Percentiles rank a stretch among this genome's conserved stretches.
Evolutionary conservation across 2,797 vertebrate species (phyloP).

Genomic region (Anas flavirostris): DNA sequence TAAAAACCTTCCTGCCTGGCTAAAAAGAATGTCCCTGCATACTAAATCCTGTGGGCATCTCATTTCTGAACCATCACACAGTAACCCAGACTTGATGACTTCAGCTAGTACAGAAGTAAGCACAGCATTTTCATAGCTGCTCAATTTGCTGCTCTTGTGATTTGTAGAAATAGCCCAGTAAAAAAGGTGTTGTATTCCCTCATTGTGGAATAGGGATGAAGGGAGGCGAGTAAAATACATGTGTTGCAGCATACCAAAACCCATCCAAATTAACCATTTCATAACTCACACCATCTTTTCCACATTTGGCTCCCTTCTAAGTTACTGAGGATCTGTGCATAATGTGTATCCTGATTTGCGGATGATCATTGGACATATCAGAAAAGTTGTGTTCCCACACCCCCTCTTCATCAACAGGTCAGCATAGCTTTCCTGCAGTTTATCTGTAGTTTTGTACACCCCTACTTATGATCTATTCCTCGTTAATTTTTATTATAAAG

Average conservation of each 20-base stretch:
- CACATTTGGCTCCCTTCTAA: neutral
- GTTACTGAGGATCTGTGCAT: neutral
- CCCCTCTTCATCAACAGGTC: neutral
- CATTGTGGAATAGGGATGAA: neutral
- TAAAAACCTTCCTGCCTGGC: neutral
- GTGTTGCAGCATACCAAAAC: neutral
- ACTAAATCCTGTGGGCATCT: neutral
- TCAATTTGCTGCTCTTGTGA: neutral
- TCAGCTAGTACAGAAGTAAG: neutral
- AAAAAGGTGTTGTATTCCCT: neutral
- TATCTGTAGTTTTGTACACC: neutral
- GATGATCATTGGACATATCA: neutral
- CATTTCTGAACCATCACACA: neutral
- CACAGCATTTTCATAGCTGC: neutral
- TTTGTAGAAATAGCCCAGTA: neutral
- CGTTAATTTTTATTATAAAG: neutral
- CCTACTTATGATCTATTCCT: neutral
- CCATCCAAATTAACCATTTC: neutral
- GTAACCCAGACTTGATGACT: rapidly evolving
- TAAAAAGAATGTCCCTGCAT: neutral
- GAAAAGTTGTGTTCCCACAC: neutral
- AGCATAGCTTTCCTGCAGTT: neutral
- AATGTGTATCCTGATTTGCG: neutral
- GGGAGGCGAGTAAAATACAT: neutral
- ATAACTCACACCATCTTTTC: neutral